phyloP scores from a whole-genome alignment of 1,140 invertebrate genomes.

The Conopomorpha cramerella region DNA sequence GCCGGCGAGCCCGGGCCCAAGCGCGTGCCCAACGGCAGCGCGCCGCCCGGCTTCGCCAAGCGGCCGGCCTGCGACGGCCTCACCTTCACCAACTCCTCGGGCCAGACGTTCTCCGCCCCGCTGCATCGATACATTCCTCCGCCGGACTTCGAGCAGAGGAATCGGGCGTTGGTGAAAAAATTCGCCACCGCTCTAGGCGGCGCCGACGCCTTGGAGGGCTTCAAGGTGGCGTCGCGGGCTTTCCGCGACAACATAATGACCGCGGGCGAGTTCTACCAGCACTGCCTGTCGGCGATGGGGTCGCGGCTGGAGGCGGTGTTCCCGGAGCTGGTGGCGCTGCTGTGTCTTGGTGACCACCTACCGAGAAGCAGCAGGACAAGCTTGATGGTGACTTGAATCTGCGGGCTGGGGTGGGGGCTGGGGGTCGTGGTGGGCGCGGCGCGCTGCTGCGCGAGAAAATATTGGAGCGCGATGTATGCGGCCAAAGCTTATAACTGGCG shows the following conservation, averaged over 20 bases:
- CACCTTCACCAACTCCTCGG: conserved; percentile 79
- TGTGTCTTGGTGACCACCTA: too few species aligned
- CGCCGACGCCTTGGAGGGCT: conserved; percentile 72
- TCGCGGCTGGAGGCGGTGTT: conserved; percentile 74
- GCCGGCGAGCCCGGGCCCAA: conserved; percentile 5
- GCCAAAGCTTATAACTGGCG: conserved; percentile 77
- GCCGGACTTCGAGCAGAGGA: conserved; percentile 71
- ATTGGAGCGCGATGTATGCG: conserved; percentile 75
- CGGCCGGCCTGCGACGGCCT: conserved; percentile 62
- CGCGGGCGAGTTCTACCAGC: conserved; percentile 75
- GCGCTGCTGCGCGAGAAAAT: conserved; percentile 62
- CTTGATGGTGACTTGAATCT: too few species aligned
- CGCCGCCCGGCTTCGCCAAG: conserved; percentile 33
- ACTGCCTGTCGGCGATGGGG: conserved; percentile 74
- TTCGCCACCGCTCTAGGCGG: conserved; percentile 66
- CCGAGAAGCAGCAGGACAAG: conserved; percentile 85
- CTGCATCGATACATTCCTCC: conserved; percentile 69
- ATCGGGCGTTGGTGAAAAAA: conserved; percentile 71
- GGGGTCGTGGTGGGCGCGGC: conserved; percentile 27
- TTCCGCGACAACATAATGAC: conserved; percentile 73
- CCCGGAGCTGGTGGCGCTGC: conserved; percentile 79
- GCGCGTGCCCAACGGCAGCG: conserved; percentile 48
- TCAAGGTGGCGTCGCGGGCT: conserved; percentile 75
- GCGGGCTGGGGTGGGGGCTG: too few species aligned
- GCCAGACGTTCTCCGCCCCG: conserved; percentile 69